phyloP scores from a whole-genome alignment of 2,113 vertebrate genomes.

The Dicentrarchus labrax region DNA sequence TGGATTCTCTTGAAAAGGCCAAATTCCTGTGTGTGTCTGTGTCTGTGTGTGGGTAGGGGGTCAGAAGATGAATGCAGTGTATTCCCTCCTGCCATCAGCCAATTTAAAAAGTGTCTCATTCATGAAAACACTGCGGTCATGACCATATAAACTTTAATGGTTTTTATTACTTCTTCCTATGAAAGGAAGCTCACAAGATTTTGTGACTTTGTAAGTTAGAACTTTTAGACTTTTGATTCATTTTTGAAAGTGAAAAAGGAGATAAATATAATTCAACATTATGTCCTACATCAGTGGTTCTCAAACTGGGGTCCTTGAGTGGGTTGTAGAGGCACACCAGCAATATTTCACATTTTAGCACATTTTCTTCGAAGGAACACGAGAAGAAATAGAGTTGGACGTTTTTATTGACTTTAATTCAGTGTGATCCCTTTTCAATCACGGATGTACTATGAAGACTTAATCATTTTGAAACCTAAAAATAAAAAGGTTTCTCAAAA shows the following conservation, averaged over 20 bases:
- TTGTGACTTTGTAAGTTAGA: neutral
- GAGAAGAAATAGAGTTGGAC: too few species aligned
- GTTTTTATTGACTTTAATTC: too few species aligned
- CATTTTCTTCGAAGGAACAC: too few species aligned
- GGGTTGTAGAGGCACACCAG: too few species aligned
- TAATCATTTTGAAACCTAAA: too few species aligned
- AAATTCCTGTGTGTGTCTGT: constrained; percentile 16
- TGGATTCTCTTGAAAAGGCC: constrained; percentile 37
- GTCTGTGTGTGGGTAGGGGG: neutral
- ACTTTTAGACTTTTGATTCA: neutral
- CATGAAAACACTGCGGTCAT: neutral
- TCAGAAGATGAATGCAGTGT: neutral
- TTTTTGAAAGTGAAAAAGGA: neutral
- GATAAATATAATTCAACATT: neutral
- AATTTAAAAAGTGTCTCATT: neutral
- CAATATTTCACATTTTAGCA: too few species aligned
- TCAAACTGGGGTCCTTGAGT: too few species aligned
- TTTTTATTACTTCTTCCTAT: too few species aligned
- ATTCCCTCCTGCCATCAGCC: neutral
- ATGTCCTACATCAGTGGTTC: neutral
- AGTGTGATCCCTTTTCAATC: too few species aligned
- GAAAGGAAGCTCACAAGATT: too few species aligned
- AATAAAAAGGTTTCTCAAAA: too few species aligned
- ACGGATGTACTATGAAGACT: too few species aligned
- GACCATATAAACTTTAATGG: neutral